Evolutionary conservation across 2,797 vertebrate species (phyloP).

Genomic region (Prionace glauca): DNA sequence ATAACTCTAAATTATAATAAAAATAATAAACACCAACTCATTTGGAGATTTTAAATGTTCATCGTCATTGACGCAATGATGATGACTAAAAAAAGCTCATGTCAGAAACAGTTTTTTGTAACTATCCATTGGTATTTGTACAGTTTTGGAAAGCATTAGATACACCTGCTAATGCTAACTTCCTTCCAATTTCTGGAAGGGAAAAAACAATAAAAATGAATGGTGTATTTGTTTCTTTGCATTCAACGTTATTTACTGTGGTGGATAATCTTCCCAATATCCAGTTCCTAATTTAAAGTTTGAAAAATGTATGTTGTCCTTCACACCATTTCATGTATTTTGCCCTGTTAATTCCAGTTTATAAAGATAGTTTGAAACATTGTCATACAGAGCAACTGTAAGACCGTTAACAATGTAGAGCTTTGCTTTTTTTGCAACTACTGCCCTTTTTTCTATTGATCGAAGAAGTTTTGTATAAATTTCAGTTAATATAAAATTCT

Average conservation of each 20-base stretch:
- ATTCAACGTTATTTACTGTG: neutral
- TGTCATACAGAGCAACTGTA: neutral
- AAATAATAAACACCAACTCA: neutral
- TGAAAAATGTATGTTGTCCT: no score
- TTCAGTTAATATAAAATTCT: neutral
- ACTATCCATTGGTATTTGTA: neutral
- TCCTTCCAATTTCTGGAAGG: neutral
- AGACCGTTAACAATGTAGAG: neutral
- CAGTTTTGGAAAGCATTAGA: neutral
- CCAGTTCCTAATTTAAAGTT: neutral
- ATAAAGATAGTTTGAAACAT: neutral
- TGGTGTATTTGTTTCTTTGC: neutral
- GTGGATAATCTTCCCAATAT: neutral
- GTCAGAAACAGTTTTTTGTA: neutral
- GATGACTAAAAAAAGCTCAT: neutral
- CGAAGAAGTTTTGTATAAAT: neutral
- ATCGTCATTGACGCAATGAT: neutral
- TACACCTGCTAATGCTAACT: neutral
- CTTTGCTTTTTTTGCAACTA: neutral
- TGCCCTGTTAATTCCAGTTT: neutral
- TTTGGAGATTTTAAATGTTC: neutral
- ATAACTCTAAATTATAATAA: neutral
- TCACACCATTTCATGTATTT: neutral
- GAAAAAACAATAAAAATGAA: neutral
- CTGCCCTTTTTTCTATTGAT: neutral